phyloP scores from a whole-genome alignment of 2,888 invertebrate genomes.

The Hermodice carunculata region DNA sequence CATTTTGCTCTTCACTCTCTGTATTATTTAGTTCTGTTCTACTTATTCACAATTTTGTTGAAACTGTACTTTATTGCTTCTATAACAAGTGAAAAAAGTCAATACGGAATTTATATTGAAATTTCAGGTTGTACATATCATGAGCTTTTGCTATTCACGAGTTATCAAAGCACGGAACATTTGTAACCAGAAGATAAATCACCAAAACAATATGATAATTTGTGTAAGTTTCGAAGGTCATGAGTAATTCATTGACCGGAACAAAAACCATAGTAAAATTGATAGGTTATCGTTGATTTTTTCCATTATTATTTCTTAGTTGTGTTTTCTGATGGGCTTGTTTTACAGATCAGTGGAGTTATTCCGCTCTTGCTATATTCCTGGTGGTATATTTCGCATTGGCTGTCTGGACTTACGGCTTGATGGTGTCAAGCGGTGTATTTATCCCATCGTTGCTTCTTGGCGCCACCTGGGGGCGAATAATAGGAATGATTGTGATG shows the following conservation, averaged over 20 bases:
- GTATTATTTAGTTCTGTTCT: too few species aligned
- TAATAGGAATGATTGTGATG: slow-evolving; percentile 79
- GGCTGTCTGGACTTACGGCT: slow-evolving; percentile 92
- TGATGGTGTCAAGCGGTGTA: slow-evolving; percentile 93
- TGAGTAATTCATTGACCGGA: background rate
- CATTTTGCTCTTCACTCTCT: too few species aligned
- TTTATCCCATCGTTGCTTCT: slow-evolving; percentile 94
- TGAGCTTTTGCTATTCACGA: too few species aligned
- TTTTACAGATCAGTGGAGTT: slow-evolving; percentile 30
- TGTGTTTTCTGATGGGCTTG: background rate
- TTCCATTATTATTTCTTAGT: background rate
- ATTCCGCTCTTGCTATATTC: slow-evolving; percentile 31
- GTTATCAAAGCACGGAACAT: too few species aligned
- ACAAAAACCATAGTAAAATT: background rate
- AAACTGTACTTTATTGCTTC: too few species aligned
- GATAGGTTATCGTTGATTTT: background rate
- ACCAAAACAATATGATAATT: too few species aligned
- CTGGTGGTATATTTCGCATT: slow-evolving; percentile 86
- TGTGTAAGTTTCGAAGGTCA: background rate
- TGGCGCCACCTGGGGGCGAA: slow-evolving; percentile 97
- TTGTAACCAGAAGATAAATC: too few species aligned
- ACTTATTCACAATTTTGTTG: too few species aligned
- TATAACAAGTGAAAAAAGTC: too few species aligned
- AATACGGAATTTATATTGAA: too few species aligned
- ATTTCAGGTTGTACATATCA: too few species aligned